phyloP scores from a whole-genome alignment of 2,797 vertebrate species.

The Macropus fuliginosus region DNA sequence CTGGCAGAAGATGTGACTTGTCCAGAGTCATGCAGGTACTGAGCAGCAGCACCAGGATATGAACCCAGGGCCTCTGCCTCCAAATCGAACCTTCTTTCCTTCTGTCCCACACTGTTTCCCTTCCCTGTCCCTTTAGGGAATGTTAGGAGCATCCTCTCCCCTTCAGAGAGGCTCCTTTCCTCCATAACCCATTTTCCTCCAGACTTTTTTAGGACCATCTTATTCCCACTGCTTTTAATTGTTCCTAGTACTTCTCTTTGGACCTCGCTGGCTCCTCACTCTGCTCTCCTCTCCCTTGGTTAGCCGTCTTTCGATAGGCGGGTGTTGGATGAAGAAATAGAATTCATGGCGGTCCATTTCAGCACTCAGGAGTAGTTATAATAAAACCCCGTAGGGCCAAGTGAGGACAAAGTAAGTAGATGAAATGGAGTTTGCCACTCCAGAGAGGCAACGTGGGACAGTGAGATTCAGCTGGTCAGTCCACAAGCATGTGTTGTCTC shows the following conservation, averaged over 20 bases:
- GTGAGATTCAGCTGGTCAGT: not conserved
- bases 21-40: not conserved
- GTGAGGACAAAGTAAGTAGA: not conserved
- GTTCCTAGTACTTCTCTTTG: not conserved
- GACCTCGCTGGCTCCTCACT: not conserved
- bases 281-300: too few species aligned
- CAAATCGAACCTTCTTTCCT: not conserved
- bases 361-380: not conserved
- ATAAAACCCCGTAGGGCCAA: not conserved
- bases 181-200: not conserved
- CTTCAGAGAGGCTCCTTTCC: not conserved
- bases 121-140: not conserved
- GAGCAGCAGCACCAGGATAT: not conserved
- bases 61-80: not conserved
- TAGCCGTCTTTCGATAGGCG: not conserved
- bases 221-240: not conserved
- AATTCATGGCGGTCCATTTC: not conserved
- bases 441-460: not conserved
- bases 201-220: not conserved
- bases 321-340: not conserved
- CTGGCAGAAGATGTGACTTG: not conserved
- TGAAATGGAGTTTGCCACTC: not conserved
- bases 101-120: not conserved
- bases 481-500: not conserved
- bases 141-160: not conserved